Evolutionary conservation across 2,797 vertebrate genomes (phyloP).

Genomic region (Mionectes olivaceus): DNA sequence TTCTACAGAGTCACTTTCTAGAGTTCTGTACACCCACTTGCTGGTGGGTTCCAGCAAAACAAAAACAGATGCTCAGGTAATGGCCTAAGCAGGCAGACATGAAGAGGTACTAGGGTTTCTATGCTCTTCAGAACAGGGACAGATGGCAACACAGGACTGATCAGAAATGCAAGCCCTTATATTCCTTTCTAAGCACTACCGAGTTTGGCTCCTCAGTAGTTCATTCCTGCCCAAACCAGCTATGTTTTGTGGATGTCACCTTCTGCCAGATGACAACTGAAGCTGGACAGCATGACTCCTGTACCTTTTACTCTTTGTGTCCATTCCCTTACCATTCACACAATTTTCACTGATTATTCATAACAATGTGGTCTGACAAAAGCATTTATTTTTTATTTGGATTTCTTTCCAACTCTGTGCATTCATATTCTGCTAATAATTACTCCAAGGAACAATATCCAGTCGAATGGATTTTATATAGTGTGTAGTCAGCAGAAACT

Average conservation of each 20-base stretch:
- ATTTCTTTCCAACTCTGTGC: not conserved
- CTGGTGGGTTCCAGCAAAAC: not conserved
- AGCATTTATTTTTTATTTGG: not conserved
- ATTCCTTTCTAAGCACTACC: not conserved
- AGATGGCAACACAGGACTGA: not conserved
- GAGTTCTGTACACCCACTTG: not conserved
- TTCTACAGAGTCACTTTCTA: not conserved
- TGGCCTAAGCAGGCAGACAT: not conserved
- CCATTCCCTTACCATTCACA: not conserved
- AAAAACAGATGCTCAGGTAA: constrained; percentile 13
- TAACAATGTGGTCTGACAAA: not conserved
- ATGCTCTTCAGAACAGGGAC: not conserved
- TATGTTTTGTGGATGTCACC: not conserved
- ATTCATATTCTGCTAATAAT: not conserved
- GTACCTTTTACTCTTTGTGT: not conserved
- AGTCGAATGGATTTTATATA: not conserved
- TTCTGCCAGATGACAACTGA: not conserved
- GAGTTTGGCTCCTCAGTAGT: not conserved
- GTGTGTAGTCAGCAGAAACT: not conserved
- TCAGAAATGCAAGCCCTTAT: not conserved
- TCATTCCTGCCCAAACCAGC: not conserved
- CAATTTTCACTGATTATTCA: not conserved
- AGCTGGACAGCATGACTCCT: not conserved
- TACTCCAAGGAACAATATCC: not conserved
- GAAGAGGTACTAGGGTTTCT: not conserved